phyloP scores from a whole-genome alignment of 2,888 invertebrate genomes.

The Tetrapedia diversipes region DNA sequence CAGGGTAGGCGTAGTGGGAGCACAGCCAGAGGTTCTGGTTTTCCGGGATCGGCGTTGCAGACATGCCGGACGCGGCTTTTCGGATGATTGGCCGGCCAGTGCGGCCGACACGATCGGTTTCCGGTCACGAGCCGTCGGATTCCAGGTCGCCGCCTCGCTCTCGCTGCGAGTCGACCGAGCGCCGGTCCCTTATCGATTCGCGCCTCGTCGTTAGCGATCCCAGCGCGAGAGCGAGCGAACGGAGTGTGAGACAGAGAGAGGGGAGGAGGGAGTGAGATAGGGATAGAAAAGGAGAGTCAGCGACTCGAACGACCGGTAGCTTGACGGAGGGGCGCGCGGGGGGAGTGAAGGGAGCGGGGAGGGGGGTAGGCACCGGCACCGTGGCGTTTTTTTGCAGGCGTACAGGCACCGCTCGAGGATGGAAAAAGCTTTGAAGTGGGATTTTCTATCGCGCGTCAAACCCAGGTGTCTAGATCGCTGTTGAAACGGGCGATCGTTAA shows the following conservation, averaged over 20 bases:
- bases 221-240: neutral
- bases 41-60: slow-evolving; percentile 73
- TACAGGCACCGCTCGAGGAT: slow-evolving; percentile 54
- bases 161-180: slow-evolving; percentile 49
- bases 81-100: slow-evolving; percentile 67
- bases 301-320: slow-evolving; percentile 23
- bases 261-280: neutral
- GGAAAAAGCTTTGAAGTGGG: no score
- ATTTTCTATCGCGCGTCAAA: no score
- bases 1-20: slow-evolving; percentile 49
- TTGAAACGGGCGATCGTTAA: no score
- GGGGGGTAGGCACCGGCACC: neutral
- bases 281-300: slow-evolving; percentile 36
- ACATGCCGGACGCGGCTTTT: slow-evolving; percentile 76
- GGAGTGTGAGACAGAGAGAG: neutral
- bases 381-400: slow-evolving; percentile 66
- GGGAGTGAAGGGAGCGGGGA: neutral
- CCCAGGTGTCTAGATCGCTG: no score
- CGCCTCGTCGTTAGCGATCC: slow-evolving; percentile 67
- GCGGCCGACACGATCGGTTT: slow-evolving; percentile 76
- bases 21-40: slow-evolving; percentile 71
- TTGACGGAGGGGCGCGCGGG: neutral
- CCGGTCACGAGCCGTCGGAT: slow-evolving; percentile 76
- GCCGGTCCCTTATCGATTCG: slow-evolving; percentile 66
- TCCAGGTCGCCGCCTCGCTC: slow-evolving; percentile 68